A percentile compares a stretch with the other conserved stretches of the same genome.
Evolutionary conservation across 2,888 invertebrate species (phyloP).

Genomic region (Rambutsinella grinnellia): DNA sequence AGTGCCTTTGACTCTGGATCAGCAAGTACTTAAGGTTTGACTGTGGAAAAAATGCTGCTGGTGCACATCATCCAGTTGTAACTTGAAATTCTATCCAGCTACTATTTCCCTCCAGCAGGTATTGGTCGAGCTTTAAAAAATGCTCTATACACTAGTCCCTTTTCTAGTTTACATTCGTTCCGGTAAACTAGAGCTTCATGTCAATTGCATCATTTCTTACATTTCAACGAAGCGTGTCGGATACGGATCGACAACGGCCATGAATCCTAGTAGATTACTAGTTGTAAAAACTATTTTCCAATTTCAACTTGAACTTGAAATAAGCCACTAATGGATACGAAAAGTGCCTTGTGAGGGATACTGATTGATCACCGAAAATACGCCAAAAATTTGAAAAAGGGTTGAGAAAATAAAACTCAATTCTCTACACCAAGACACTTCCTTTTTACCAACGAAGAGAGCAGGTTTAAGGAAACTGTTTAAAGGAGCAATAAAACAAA

Average conservation of each 20-base stretch:
- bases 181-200: slow-evolving; percentile 24
- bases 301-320: slow-evolving; percentile 18
- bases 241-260: not conserved
- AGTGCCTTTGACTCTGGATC: no score
- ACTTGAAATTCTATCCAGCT: no score
- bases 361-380: not conserved
- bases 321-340: slow-evolving; percentile 8
- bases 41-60: no score
- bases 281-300: not conserved
- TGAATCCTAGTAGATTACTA: not conserved
- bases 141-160: no score
- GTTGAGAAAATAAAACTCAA: not conserved
- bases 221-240: slow-evolving; percentile 17
- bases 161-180: no score
- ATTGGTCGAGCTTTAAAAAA: no score
- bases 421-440: not conserved
- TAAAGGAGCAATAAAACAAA: not conserved
- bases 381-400: not conserved
- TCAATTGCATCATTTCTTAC: slow-evolving; percentile 34
- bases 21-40: no score
- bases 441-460: not conserved
- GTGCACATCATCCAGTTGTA: no score
- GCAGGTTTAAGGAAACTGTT: not conserved
- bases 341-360: slow-evolving; percentile 11
- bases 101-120: no score